A percentile compares a stretch with the other conserved stretches of the same genome.
Evolutionary conservation across 2,113 vertebrate genomes (phyloP).

Genomic region (Antigone vipio): DNA sequence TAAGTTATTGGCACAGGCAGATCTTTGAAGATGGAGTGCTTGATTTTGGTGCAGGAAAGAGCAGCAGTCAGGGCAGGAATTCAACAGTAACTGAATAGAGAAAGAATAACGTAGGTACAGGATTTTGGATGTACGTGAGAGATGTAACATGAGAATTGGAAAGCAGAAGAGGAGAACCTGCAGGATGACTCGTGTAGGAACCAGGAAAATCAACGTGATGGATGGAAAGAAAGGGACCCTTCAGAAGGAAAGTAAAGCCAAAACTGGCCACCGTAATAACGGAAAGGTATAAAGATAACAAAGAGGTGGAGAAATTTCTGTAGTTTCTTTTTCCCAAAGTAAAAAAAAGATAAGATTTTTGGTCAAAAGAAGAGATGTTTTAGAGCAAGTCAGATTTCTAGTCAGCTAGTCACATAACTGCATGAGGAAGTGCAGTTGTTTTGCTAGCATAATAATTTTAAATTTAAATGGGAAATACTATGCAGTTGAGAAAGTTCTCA

Average conservation of each 20-base stretch:
- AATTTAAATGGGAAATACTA: background rate
- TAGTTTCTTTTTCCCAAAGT: background rate
- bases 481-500: background rate
- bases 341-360: background rate
- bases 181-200: background rate
- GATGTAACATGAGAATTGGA: accelerated
- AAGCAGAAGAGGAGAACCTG: background rate
- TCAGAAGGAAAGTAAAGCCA: background rate
- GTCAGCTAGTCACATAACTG: background rate
- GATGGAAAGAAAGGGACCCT: background rate
- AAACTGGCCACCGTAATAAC: background rate
- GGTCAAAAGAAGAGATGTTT: background rate
- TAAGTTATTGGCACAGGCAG: background rate
- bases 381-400: background rate
- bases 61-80: background rate
- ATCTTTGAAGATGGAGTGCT: background rate
- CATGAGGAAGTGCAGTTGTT: background rate
- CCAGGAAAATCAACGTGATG: background rate
- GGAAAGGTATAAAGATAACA: background rate
- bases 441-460: background rate
- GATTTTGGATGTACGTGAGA: background rate
- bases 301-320: background rate
- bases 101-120: background rate
- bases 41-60: background rate
- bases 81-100: background rate